Evolutionary conservation across 2,797 vertebrate species (phyloP).

Genomic region (Scleropages formosus): DNA sequence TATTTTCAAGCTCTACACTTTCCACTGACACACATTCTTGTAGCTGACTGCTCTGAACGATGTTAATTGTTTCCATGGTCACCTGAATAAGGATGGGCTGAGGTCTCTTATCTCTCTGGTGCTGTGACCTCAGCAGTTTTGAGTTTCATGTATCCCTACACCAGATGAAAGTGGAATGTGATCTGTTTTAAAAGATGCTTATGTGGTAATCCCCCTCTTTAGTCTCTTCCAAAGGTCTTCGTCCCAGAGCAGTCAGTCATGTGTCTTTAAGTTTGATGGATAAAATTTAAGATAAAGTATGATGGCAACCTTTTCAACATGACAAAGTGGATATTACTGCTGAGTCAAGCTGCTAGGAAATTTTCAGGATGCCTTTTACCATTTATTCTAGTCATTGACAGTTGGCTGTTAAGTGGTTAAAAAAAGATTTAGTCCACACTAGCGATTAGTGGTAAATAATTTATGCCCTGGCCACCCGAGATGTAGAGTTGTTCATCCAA

Average conservation of each 20-base stretch:
- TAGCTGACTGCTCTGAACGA: background rate
- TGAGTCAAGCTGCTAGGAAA: background rate
- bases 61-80: background rate
- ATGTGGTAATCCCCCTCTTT: background rate
- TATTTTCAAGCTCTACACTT: background rate
- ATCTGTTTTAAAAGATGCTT: background rate
- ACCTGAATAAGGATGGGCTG: background rate
- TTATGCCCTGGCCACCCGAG: no score
- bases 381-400: no score
- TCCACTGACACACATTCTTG: background rate
- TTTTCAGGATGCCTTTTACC: no score
- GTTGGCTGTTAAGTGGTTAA: no score
- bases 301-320: background rate
- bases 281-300: background rate
- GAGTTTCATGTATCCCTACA: slow-evolving; percentile 2
- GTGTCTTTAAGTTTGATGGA: background rate
- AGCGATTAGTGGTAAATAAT: no score
- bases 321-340: background rate
- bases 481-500: no score
- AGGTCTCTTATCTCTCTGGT: background rate
- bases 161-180: slow-evolving; percentile 17
- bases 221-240: background rate
- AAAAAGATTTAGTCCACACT: no score
- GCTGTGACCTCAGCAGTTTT: slow-evolving; percentile 14
- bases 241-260: background rate